A percentile compares a stretch with the other conserved stretches of the same genome.
These are phyloP conservation scores for Dicentrarchus labrax DNA, from an alignment of 2,113 vertebrate species.

Conservation along the genomic window DNA sequence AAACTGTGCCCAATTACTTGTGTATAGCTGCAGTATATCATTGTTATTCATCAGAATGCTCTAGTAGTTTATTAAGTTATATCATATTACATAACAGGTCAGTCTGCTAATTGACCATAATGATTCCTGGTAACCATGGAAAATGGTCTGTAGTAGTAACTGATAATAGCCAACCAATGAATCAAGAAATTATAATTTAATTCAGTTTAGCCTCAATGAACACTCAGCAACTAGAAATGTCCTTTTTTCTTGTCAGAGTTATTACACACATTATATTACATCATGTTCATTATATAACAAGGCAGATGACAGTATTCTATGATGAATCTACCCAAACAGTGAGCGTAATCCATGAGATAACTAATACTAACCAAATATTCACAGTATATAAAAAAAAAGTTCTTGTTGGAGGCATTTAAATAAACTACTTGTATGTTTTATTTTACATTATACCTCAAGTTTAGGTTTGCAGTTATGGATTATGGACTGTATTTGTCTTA, in stretches of 20 bases:
- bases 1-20: background rate
- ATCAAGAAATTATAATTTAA: background rate
- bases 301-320: background rate
- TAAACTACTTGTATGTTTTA: background rate
- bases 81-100: background rate
- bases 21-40: background rate
- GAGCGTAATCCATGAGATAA: background rate
- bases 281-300: constrained; percentile 38
- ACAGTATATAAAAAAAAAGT: background rate
- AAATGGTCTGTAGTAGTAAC: background rate
- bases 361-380: background rate
- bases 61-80: background rate
- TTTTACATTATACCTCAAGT: background rate
- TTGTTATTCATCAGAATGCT: background rate
- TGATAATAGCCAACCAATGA: background rate
- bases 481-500: background rate
- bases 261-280: constrained; percentile 17
- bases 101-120: background rate
- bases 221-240: background rate
- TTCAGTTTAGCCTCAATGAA: constrained; percentile 2
- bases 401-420: background rate
- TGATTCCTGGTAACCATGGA: constrained; percentile 5
- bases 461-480: background rate
- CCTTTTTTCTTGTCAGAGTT: background rate
- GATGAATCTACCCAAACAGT: background rate